Conservation (phyloP, 2,888 invertebrate species). For the Rhyacophila evoluta region DNA sequence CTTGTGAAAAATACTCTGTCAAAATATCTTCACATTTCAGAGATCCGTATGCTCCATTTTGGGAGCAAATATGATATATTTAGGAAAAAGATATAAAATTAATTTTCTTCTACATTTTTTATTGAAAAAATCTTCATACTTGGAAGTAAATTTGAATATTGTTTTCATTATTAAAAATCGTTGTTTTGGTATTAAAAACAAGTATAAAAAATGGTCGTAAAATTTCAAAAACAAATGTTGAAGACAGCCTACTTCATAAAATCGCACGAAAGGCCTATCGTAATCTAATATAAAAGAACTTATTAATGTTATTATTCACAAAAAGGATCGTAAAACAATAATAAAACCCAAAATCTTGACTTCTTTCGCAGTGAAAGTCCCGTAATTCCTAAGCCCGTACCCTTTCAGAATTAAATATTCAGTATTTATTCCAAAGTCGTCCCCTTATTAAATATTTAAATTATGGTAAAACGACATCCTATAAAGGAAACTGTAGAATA, state of each 20-base stretch:
- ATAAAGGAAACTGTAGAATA: conserved; percentile 24
- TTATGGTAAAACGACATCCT: conserved; percentile 24
- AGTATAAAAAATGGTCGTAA: conserved; percentile 7
- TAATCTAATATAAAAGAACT: not conserved
- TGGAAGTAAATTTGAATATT: too few relatives aligned
- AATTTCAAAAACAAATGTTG: not conserved
- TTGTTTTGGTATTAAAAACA: too few relatives aligned
- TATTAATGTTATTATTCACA: conserved; percentile 3
- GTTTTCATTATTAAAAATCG: too few relatives aligned
- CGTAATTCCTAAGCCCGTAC: conserved; percentile 19
- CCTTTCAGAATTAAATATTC: conserved; percentile 24
- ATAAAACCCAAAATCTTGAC: conserved; percentile 12
- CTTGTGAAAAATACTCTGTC: too few relatives aligned
- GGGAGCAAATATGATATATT: too few relatives aligned
- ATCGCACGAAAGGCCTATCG: not conserved
- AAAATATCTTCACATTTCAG: too few relatives aligned
- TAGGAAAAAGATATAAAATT: too few relatives aligned
- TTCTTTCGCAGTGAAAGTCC: not conserved
- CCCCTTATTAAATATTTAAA: conserved; percentile 22
- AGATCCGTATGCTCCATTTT: too few relatives aligned
- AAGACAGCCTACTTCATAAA: not conserved
- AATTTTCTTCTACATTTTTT: too few relatives aligned
- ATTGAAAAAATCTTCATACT: too few relatives aligned
- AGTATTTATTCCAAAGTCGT: conserved; percentile 24
- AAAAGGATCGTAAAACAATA: conserved; percentile 10